A percentile compares a stretch with the other conserved stretches of the same genome.
phyloP scores from a whole-genome alignment of 2,113 vertebrate genomes.

The Anhinga rufa region DNA sequence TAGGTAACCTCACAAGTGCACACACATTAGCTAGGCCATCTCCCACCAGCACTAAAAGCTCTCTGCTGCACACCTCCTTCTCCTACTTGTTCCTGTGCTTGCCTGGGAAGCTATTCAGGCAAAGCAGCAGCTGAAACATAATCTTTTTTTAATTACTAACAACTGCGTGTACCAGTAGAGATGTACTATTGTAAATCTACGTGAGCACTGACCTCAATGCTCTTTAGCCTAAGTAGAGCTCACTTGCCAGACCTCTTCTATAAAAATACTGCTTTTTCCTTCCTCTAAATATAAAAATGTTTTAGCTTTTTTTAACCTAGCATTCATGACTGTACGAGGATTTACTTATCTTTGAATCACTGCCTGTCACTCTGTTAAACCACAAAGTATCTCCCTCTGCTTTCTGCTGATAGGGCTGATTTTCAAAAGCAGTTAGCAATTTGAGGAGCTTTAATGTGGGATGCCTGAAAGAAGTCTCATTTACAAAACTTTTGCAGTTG shows the following conservation, averaged over 20 bases:
- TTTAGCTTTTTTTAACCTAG: neutral
- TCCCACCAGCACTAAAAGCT: neutral
- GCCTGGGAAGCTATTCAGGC: neutral
- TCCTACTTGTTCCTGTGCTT: neutral
- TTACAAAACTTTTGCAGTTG: neutral
- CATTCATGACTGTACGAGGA: neutral
- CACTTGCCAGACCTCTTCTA: neutral
- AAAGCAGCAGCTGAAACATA: neutral
- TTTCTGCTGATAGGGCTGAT: neutral
- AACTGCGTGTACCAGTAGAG: neutral
- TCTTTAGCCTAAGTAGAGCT: neutral
- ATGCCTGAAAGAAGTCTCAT: neutral
- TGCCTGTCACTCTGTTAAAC: neutral
- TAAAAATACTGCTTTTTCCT: neutral
- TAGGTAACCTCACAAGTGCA: neutral
- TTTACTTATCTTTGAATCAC: neutral
- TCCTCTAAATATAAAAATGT: neutral
- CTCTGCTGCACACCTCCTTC: neutral
- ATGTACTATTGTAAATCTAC: neutral
- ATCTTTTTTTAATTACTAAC: constrained; percentile 26
- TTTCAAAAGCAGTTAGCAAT: neutral
- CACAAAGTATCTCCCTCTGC: neutral
- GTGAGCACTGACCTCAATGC: neutral
- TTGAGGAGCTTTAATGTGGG: neutral
- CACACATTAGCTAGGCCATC: neutral